Percentiles rank a stretch among this genome's conserved stretches.
These are phyloP conservation scores for Sarcophilus harrisii DNA, from an alignment of 2,797 vertebrate genomes.

Conservation along the genomic window DNA sequence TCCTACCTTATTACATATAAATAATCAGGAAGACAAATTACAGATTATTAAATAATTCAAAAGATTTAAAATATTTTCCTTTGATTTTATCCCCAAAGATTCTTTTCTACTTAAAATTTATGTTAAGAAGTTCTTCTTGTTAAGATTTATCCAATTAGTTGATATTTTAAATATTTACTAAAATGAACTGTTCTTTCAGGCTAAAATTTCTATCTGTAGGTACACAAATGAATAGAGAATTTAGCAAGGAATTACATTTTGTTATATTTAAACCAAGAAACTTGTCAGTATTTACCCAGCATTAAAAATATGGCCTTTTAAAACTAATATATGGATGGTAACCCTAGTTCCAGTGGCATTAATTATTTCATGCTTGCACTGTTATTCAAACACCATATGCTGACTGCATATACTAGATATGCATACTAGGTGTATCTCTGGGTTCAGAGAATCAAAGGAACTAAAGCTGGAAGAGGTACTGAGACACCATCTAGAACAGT, in stretches of 20 bases:
- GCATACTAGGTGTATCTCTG: too few relatives aligned
- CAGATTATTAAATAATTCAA: slow-evolving; percentile 31
- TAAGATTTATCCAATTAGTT: slow-evolving; percentile 33
- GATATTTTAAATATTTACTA: slow-evolving; percentile 49
- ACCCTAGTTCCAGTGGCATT: not conserved
- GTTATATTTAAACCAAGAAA: slow-evolving; percentile 41
- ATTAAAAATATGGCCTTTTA: slow-evolving; percentile 44
- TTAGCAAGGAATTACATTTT: slow-evolving; percentile 44
- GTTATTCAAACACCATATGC: not conserved
- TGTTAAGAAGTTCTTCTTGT: not conserved
- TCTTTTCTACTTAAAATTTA: slow-evolving; percentile 50
- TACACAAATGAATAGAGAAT: slow-evolving; percentile 29
- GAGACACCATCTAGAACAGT: too few relatives aligned
- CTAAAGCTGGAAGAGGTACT: too few relatives aligned
- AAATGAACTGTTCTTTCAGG: slow-evolving; percentile 43
- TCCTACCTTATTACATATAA: slow-evolving; percentile 41
- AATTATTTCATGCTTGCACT: not conserved
- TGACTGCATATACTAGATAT: too few relatives aligned
- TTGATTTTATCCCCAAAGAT: slow-evolving; percentile 17
- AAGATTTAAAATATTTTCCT: slow-evolving; percentile 39
- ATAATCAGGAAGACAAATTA: slow-evolving; percentile 47
- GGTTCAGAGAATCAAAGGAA: too few relatives aligned
- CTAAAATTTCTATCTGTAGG: slow-evolving; percentile 18
- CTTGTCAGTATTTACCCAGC: slow-evolving; percentile 14
- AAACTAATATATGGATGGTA: slow-evolving; percentile 5